Conservation (phyloP, 2,113 vertebrate genomes). For the Callochromis pleurospilus region DNA sequence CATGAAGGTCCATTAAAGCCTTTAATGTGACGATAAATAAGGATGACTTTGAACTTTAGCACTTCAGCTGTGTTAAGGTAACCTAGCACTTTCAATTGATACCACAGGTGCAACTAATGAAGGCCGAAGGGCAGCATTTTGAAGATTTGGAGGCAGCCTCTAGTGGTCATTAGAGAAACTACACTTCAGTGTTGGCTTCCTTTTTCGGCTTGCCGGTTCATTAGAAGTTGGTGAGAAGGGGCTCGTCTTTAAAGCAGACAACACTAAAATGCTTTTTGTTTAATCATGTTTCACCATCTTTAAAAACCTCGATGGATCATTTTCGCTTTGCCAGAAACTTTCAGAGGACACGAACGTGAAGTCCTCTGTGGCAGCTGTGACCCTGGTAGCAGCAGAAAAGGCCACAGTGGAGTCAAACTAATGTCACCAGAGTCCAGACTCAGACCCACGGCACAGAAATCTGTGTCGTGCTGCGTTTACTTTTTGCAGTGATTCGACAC, state of each 20-base stretch:
- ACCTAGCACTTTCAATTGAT: background rate
- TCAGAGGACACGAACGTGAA: rapidly evolving
- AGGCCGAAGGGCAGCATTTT: background rate
- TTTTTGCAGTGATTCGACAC: background rate
- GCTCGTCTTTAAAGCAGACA: background rate
- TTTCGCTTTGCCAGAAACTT: background rate
- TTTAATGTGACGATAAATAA: background rate
- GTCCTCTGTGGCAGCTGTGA: background rate
- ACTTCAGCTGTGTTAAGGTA: background rate
- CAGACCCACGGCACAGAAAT: background rate
- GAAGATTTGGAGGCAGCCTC: background rate
- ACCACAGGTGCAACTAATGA: background rate
- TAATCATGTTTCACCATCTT: background rate
- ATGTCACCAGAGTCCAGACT: background rate
- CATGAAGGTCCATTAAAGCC: background rate
- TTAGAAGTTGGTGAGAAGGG: background rate
- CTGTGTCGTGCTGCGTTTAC: background rate
- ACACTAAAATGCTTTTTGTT: background rate
- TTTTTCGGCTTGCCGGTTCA: rapidly evolving
- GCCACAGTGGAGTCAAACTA: background rate
- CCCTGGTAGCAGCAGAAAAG: background rate
- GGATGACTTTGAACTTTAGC: background rate
- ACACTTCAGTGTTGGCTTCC: background rate
- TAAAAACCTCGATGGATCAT: background rate
- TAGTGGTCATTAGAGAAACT: background rate